Conservation (phyloP, 1,140 invertebrate species). For the Dendrolimus punctatus region DNA sequence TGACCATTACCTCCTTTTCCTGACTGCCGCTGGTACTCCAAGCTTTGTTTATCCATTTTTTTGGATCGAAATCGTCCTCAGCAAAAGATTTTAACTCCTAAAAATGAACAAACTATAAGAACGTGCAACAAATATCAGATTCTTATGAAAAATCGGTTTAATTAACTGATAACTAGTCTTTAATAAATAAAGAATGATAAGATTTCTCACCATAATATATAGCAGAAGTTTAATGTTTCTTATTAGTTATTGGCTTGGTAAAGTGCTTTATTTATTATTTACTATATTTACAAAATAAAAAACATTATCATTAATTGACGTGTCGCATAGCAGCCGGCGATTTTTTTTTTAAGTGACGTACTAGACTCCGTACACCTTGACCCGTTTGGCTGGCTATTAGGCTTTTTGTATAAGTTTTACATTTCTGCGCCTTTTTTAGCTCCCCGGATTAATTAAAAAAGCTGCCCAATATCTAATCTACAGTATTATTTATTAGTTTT, state of each 20-base stretch:
- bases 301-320: background rate
- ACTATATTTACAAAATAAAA: background rate
- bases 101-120: constrained; percentile 28
- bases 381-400: too few relatives aligned
- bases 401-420: too few relatives aligned
- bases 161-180: background rate
- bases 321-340: too few relatives aligned
- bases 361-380: too few relatives aligned
- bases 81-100: constrained; percentile 91
- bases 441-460: too few relatives aligned
- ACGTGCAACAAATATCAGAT: background rate
- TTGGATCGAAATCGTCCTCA: constrained; percentile 88
- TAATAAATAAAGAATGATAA: background rate
- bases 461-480: too few relatives aligned
- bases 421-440: too few relatives aligned
- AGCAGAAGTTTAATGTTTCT: background rate
- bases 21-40: constrained; percentile 81
- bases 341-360: too few relatives aligned
- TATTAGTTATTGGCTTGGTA: too few relatives aligned
- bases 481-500: too few relatives aligned
- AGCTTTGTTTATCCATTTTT: constrained; percentile 92
- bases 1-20: constrained; percentile 79
- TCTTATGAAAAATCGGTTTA: background rate
- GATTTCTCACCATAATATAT: background rate
- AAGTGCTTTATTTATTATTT: too few relatives aligned